Conservation (phyloP, 2,113 vertebrate genomes). For the Myanophis thanlyinensis region DNA sequence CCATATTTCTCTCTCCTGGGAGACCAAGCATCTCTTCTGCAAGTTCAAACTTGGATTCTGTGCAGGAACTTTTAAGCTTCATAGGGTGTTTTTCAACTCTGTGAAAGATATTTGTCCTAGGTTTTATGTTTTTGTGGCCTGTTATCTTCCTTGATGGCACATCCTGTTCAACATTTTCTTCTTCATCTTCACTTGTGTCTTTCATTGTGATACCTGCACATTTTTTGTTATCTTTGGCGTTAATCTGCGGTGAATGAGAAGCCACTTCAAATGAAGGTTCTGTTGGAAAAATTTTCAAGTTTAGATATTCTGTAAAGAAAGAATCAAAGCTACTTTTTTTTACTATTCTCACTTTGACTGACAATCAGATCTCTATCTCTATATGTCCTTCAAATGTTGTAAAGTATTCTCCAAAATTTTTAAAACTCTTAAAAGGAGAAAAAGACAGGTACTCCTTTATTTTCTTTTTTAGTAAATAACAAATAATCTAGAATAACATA, state of each 20-base stretch:
- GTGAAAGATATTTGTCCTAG: constrained; percentile 43
- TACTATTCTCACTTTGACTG: background rate
- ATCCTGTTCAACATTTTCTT: constrained; percentile 67
- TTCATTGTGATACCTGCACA: constrained; percentile 2
- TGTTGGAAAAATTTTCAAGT: background rate
- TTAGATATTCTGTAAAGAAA: constrained; percentile 52
- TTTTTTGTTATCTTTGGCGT: background rate
- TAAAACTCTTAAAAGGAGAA: background rate
- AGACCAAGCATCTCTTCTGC: constrained; percentile 19
- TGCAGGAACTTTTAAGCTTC: background rate
- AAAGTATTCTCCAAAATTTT: background rate
- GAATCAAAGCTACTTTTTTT: background rate
- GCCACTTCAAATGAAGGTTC: background rate
- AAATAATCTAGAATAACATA: background rate
- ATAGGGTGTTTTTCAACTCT: background rate
- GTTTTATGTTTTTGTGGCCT: constrained; percentile 68
- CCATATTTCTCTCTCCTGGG: constrained; percentile 3
- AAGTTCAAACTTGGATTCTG: background rate
- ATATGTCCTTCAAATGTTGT: background rate
- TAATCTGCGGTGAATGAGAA: fast-evolving
- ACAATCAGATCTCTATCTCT: background rate
- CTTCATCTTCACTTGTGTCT: constrained; percentile 27
- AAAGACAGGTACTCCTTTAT: background rate
- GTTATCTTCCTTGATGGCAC: constrained; percentile 68
- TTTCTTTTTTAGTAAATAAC: background rate